Conservation (phyloP, 2,888 invertebrate genomes). For the Drosophila limbata region DNA sequence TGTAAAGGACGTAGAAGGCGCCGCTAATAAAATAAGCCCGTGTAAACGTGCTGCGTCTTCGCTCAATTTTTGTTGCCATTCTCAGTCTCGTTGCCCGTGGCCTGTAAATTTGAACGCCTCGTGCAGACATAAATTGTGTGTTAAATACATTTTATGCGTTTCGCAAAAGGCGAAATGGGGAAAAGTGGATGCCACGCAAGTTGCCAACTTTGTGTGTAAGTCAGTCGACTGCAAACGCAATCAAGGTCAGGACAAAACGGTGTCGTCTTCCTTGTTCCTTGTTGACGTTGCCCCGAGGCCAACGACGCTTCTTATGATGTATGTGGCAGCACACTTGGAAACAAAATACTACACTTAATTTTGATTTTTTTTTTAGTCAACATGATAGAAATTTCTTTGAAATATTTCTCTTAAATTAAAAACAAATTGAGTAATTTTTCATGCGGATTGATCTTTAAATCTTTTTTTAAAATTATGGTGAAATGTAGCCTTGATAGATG, state of each 20-base stretch:
- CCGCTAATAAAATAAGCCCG: conserved; percentile 77
- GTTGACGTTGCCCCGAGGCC: conserved; percentile 61
- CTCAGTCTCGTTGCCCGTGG: conserved; percentile 40
- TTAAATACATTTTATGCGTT: conserved; percentile 82
- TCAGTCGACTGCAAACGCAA: conserved; percentile 75
- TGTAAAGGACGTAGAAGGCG: conserved; percentile 41
- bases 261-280: conserved; percentile 20
- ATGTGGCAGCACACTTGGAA: conserved; percentile 49
- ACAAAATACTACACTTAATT: too few relatives aligned
- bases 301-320: conserved; percentile 61
- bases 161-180: conserved; percentile 19
- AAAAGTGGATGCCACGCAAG: not conserved
- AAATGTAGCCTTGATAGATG: too few relatives aligned
- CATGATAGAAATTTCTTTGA: too few relatives aligned
- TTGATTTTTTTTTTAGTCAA: too few relatives aligned
- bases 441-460: too few relatives aligned
- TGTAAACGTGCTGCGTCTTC: conserved; percentile 47
- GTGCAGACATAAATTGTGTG: conserved; percentile 80
- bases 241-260: conserved; percentile 63
- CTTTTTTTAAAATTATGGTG: too few relatives aligned
- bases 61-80: not conserved
- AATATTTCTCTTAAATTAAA: too few relatives aligned
- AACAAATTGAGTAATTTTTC: too few relatives aligned
- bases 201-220: conserved; percentile 36
- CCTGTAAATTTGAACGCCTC: conserved; percentile 79